These are phyloP conservation scores for Lophura nycthemera DNA, from an alignment of 2,113 vertebrate genomes.

Conservation along the genomic window DNA sequence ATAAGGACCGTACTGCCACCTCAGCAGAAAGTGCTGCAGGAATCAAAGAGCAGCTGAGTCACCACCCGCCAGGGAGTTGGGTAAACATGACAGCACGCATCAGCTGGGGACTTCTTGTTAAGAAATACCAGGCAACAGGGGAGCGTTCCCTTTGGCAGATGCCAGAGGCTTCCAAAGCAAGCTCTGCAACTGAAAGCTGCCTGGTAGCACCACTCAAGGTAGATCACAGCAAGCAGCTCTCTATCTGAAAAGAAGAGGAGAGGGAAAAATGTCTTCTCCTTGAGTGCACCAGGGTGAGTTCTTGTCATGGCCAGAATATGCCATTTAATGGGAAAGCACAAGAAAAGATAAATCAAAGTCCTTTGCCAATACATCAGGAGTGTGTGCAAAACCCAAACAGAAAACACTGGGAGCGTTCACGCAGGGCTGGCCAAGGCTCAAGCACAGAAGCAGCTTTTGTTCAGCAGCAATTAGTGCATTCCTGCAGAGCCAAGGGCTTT, in stretches of 20 bases:
- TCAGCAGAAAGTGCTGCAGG: background rate
- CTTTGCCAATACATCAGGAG: background rate
- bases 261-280: background rate
- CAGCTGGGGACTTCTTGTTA: background rate
- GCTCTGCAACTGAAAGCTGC: background rate
- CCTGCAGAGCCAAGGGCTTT: constrained; percentile 69
- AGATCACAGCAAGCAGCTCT: background rate
- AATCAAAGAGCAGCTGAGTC: background rate
- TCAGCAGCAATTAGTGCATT: constrained; percentile 70
- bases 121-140: background rate
- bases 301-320: background rate
- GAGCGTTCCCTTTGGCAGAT: background rate
- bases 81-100: background rate
- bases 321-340: background rate
- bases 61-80: background rate
- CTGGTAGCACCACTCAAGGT: background rate
- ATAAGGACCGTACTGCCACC: background rate
- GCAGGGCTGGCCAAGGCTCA: background rate
- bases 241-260: background rate
- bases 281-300: background rate
- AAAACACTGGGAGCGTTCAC: constrained; percentile 16
- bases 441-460: constrained; percentile 71
- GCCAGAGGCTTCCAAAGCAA: background rate
- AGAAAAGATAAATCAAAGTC: background rate
- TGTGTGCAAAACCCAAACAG: background rate